phyloP scores from a whole-genome alignment of 2,797 vertebrate species.

The Heterohyrax brucei region DNA sequence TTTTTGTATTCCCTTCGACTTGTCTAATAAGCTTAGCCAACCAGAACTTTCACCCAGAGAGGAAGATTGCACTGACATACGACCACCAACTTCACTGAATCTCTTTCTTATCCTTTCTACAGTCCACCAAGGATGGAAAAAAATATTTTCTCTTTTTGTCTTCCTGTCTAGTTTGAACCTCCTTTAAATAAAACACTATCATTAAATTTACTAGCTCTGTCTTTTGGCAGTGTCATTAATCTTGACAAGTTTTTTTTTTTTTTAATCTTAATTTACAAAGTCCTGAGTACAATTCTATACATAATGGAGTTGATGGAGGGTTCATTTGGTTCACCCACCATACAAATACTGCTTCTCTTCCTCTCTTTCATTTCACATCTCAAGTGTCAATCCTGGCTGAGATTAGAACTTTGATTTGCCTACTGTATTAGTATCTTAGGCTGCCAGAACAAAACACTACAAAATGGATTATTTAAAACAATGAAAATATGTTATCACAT shows the following conservation, averaged over 20 bases:
- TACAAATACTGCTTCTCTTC: neutral
- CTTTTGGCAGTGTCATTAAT: neutral
- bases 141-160: conserved; percentile 1
- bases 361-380: neutral
- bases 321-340: neutral
- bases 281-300: neutral
- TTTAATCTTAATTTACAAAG: conserved; percentile 54
- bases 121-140: neutral
- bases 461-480: neutral
- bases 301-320: neutral
- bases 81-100: neutral
- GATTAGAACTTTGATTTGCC: neutral
- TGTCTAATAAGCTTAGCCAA: neutral
- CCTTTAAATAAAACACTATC: neutral
- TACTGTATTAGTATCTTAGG: neutral
- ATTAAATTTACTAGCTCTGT: neutral
- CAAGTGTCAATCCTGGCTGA: conserved; percentile 4
- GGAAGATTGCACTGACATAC: neutral
- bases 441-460: neutral
- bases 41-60: neutral
- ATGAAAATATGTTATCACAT: neutral
- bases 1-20: neutral
- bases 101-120: neutral
- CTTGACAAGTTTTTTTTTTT: conserved; percentile 15
- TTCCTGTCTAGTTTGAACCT: neutral